phyloP scores from a whole-genome alignment of 2,113 vertebrate genomes.

The Piaya cayana region DNA sequence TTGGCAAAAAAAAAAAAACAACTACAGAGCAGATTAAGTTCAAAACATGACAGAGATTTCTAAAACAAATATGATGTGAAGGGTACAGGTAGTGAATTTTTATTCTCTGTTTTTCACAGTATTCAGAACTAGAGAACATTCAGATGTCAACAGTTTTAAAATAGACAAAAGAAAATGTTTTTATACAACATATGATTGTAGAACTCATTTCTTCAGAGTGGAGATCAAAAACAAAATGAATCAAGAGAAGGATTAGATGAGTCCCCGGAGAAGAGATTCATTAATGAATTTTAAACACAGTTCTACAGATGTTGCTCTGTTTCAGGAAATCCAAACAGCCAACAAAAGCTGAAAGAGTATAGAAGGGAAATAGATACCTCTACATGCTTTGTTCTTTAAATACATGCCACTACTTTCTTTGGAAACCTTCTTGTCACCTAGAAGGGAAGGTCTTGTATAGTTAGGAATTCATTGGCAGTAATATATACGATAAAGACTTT shows the following conservation, averaged over 20 bases:
- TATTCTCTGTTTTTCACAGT: not conserved
- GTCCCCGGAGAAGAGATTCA: not conserved
- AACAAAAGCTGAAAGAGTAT: not conserved
- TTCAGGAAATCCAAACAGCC: not conserved
- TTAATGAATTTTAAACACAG: constrained; percentile 41
- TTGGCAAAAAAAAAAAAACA: not conserved
- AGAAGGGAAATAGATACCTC: not conserved
- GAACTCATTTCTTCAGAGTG: not conserved
- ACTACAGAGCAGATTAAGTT: not conserved
- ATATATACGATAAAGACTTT: not conserved
- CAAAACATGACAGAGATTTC: not conserved
- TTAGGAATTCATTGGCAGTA: not conserved
- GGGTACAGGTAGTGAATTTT: not conserved
- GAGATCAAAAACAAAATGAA: constrained; percentile 22
- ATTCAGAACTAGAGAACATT: not conserved
- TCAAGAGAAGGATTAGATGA: constrained; percentile 9
- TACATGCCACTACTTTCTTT: not conserved
- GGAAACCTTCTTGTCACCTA: not conserved
- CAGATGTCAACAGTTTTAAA: not conserved
- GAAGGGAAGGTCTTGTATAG: not conserved
- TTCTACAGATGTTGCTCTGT: constrained; percentile 12
- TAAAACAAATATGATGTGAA: not conserved
- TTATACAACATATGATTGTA: not conserved
- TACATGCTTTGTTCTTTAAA: not conserved
- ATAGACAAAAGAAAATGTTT: constrained; percentile 23